Evolutionary conservation across 2,888 invertebrate genomes (phyloP).

Genomic region (Ennomos fuscantarius): DNA sequence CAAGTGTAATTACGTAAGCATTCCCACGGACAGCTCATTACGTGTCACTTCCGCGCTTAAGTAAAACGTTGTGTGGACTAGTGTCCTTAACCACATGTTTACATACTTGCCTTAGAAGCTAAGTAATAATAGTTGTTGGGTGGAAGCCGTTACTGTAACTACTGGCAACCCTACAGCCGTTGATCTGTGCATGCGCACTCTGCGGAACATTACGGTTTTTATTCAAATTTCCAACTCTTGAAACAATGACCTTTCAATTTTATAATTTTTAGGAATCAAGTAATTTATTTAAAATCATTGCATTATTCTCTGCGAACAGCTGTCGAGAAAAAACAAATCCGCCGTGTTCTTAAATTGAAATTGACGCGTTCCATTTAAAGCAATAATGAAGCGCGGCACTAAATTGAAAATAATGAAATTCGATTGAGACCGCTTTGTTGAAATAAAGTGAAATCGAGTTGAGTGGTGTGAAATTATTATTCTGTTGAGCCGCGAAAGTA

Average conservation of each 20-base stretch:
- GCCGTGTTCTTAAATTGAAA: conserved; percentile 74
- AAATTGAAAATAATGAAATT: conserved; percentile 77
- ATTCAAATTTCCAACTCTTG: conserved; percentile 67
- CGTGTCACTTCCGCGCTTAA: conserved; percentile 58
- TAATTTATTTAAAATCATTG: conserved; percentile 49
- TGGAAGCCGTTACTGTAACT: conserved; percentile 41
- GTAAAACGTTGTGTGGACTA: conserved; percentile 42
- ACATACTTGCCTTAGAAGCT: conserved; percentile 38
- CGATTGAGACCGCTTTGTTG: conserved; percentile 62
- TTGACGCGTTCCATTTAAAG: conserved; percentile 82
- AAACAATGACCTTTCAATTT: conserved; percentile 46
- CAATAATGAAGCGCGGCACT: conserved; percentile 67
- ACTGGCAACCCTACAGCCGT: conserved; percentile 60
- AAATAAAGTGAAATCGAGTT: conserved; percentile 48
- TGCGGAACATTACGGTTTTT: conserved; percentile 82
- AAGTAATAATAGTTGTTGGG: conserved; percentile 33
- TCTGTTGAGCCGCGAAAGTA: conserved; percentile 4
- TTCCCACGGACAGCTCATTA: conserved; percentile 68
- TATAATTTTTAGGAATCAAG: conserved; percentile 31
- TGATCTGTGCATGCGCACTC: conserved; percentile 61
- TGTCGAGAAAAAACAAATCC: conserved; percentile 68
- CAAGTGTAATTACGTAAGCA: conserved; percentile 48
- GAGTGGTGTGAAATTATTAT: conserved; percentile 26
- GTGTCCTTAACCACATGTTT: conserved; percentile 46
- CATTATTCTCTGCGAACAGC: conserved; percentile 61